Percentiles rank a stretch among this genome's conserved stretches.
phyloP scores from a whole-genome alignment of 2,113 vertebrate species.

The Poecilia latipinna region DNA sequence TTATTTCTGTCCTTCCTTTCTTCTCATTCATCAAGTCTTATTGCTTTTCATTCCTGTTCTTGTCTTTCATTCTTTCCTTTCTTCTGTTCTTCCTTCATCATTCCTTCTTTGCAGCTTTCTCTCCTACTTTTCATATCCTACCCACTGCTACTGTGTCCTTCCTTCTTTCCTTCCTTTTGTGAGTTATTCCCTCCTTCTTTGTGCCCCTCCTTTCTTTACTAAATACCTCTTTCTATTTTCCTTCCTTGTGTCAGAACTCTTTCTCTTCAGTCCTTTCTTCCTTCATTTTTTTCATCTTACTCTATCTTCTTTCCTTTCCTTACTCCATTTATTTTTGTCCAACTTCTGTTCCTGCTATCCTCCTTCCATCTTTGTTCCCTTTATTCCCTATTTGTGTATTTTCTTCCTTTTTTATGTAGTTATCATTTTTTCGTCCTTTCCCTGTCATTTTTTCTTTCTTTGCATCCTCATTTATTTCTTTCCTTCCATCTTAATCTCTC shows the following conservation, averaged over 20 bases:
- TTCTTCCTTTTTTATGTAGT: background rate
- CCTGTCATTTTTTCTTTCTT: background rate
- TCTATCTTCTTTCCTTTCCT: background rate
- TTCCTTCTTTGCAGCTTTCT: background rate
- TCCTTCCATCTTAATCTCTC: no score
- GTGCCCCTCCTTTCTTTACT: background rate
- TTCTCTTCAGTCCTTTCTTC: background rate
- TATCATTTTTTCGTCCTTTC: no score
- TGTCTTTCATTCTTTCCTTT: background rate
- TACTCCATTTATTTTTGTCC: background rate
- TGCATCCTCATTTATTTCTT: no score
- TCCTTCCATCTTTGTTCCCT: background rate
- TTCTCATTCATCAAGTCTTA: no score
- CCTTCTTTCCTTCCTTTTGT: background rate
- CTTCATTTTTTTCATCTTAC: background rate
- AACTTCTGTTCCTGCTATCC: no score
- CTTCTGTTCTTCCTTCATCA: background rate
- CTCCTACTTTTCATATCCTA: no score
- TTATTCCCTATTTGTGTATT: background rate
- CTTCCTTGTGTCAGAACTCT: background rate
- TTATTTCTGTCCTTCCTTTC: no score
- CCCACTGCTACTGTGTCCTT: background rate
- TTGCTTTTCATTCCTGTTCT: no score
- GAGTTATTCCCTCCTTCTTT: background rate
- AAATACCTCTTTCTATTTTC: background rate